Evolutionary conservation across 2,888 invertebrate species (phyloP).

Genomic region (Philonicus albiceps): DNA sequence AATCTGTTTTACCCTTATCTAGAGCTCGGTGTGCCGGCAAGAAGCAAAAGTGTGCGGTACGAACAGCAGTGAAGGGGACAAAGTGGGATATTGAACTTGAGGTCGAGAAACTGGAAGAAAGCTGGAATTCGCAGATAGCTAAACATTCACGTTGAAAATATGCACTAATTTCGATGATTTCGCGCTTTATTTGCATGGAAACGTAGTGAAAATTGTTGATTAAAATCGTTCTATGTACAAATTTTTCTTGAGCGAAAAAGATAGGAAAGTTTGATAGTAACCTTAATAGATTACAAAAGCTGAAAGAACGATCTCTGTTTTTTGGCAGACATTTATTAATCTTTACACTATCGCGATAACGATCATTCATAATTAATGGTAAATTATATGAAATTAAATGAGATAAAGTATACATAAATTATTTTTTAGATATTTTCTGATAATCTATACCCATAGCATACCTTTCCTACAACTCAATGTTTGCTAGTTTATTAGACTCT

Average conservation of each 20-base stretch:
- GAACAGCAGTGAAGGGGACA: background rate
- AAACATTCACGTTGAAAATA: background rate
- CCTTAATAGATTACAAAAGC: background rate
- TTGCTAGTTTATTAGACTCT: background rate
- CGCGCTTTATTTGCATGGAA: background rate
- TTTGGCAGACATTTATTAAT: background rate
- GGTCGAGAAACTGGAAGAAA: background rate
- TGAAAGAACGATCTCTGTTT: background rate
- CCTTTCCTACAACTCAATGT: background rate
- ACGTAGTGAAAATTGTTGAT: background rate
- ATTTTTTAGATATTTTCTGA: background rate
- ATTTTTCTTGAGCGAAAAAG: background rate
- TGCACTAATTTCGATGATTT: background rate
- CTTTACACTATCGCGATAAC: background rate
- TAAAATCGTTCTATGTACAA: background rate
- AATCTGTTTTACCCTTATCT: background rate
- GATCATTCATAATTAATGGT: too few relatives aligned
- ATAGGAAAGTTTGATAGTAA: background rate
- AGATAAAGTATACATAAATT: background rate
- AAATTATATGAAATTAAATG: background rate
- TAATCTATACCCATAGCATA: background rate
- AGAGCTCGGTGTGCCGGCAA: background rate
- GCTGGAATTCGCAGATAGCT: background rate
- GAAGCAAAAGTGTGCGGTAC: background rate
- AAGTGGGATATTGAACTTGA: background rate